Conservation (phyloP, 2,797 vertebrate genomes). For the Mallotus villosus region DNA sequence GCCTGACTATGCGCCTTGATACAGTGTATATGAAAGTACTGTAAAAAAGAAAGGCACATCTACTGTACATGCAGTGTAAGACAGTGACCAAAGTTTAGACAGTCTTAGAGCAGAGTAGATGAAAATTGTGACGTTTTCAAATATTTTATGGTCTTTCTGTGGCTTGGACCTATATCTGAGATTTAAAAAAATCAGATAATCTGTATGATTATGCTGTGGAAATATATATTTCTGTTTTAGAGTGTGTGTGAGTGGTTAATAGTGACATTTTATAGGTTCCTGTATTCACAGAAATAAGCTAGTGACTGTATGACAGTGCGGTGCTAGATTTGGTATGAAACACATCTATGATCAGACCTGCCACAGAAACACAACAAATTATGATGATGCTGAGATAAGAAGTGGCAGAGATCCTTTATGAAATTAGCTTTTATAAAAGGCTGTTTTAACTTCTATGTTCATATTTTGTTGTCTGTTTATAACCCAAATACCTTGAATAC, state of each 20-base stretch:
- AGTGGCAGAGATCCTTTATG: neutral
- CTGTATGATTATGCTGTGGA: neutral
- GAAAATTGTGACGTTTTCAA: neutral
- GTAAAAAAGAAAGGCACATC: neutral
- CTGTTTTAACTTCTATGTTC: neutral
- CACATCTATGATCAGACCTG: neutral
- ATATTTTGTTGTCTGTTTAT: constrained; percentile 2
- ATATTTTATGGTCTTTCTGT: neutral
- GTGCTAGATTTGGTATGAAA: neutral
- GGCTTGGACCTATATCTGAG: constrained; percentile 1
- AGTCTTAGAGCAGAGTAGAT: neutral
- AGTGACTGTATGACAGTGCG: neutral
- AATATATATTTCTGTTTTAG: neutral
- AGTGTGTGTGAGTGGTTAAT: neutral
- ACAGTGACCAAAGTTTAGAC: neutral
- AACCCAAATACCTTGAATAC: neutral
- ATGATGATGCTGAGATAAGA: too few species aligned
- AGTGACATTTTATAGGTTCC: neutral
- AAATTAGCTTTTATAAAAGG: constrained; percentile 4
- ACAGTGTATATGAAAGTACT: neutral
- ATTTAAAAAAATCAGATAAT: neutral
- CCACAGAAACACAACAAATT: neutral
- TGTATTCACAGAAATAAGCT: neutral
- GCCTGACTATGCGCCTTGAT: neutral
- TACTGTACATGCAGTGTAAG: constrained; percentile 5